Conservation (phyloP, 1,140 invertebrate species). For the Harpegnathos saltator region DNA sequence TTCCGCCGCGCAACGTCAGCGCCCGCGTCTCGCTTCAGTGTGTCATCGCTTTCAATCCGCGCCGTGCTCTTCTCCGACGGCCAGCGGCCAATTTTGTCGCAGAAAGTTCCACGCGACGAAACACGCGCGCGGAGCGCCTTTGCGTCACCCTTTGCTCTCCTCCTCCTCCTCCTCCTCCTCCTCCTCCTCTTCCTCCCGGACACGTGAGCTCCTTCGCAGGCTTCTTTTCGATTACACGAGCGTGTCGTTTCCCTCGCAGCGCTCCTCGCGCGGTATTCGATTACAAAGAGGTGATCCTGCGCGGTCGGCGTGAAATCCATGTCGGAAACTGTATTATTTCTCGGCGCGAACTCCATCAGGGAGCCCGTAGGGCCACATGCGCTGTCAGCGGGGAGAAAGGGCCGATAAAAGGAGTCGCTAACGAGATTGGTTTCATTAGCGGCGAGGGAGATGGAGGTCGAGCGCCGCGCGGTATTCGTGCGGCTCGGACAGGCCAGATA, state of each 20-base stretch:
- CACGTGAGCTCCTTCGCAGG: too few relatives aligned
- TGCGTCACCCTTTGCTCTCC: too few relatives aligned
- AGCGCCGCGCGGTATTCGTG: constrained; percentile 48
- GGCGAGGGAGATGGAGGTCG: constrained; percentile 44
- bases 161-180: too few relatives aligned
- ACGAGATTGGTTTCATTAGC: constrained; percentile 67
- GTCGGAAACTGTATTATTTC: constrained; percentile 42
- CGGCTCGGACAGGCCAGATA: constrained; percentile 49
- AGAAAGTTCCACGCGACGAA: too few relatives aligned
- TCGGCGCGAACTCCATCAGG: constrained; percentile 36
- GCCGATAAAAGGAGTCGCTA: constrained; percentile 54
- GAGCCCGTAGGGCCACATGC: constrained; percentile 2
- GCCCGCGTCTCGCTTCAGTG: constrained; percentile 26
- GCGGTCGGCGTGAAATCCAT: constrained; percentile 42
- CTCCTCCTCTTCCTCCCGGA: too few relatives aligned
- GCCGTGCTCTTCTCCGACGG: too few relatives aligned
- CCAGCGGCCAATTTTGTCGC: too few relatives aligned
- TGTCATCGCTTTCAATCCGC: constrained; percentile 37
- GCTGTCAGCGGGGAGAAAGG: constrained; percentile 56
- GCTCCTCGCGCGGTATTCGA: constrained; percentile 17
- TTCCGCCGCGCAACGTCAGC: not conserved
- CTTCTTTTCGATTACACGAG: constrained; percentile 18
- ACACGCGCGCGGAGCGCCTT: too few relatives aligned
- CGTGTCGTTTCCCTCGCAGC: not conserved
- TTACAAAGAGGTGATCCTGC: constrained; percentile 19